Evolutionary conservation across 2,113 vertebrate species (phyloP).

Genomic region (Macquaria ambigua): DNA sequence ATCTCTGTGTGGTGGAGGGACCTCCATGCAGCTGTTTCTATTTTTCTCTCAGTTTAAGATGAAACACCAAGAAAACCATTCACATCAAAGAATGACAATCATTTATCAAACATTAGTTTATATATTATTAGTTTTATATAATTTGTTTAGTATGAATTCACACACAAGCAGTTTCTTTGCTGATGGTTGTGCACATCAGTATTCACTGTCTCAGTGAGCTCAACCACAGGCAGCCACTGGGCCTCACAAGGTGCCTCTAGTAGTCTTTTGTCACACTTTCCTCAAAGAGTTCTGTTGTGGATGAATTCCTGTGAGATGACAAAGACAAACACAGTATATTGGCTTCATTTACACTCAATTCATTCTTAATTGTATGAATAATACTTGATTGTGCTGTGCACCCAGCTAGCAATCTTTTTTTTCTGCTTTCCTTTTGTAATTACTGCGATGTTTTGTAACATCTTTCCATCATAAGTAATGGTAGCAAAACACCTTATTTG

Average conservation of each 20-base stretch:
- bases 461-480: background rate
- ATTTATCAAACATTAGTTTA: background rate
- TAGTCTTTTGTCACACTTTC: constrained; percentile 8
- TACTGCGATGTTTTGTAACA: background rate
- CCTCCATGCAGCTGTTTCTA: background rate
- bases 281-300: constrained; percentile 6
- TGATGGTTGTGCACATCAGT: background rate
- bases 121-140: background rate
- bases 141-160: background rate
- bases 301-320: constrained; percentile 9
- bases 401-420: background rate
- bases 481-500: constrained; percentile 10
- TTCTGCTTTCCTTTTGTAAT: constrained; percentile 1
- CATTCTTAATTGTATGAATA: background rate
- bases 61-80: background rate
- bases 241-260: background rate
- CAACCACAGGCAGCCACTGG: background rate
- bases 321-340: constrained; percentile 2
- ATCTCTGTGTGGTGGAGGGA: background rate
- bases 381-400: background rate
- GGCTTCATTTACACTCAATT: background rate
- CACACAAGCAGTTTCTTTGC: background rate
- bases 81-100: background rate
- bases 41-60: background rate
- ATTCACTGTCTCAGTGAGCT: background rate